Percentiles rank a stretch among this genome's conserved stretches.
Conservation (phyloP, 2,797 vertebrate species). For the Aeoliscus strigatus region DNA sequence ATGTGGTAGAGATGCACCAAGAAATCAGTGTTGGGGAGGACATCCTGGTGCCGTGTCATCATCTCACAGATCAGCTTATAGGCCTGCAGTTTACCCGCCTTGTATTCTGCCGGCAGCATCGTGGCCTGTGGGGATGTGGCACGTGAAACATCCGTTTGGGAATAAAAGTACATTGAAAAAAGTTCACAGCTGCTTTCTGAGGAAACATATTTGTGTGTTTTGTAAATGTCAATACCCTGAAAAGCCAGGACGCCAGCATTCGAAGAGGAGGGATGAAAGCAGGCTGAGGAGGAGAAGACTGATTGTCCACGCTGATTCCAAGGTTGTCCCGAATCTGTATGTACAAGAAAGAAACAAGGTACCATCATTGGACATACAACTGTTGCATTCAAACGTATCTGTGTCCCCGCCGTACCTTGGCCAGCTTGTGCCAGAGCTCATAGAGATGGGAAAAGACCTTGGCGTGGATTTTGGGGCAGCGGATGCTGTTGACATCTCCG, state of each 20-base stretch:
- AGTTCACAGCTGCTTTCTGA: no score
- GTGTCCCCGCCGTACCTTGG: conserved; percentile 78
- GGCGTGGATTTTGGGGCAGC: conserved; percentile 90
- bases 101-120: conserved; percentile 86
- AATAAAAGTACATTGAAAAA: no score
- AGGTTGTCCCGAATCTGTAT: conserved; percentile 95
- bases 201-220: no score
- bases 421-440: conserved; percentile 95
- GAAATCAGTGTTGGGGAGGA: conserved; percentile 92
- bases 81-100: conserved; percentile 91
- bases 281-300: conserved; percentile 87
- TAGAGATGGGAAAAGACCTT: conserved; percentile 90
- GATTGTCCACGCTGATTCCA: conserved; percentile 91
- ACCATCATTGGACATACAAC: background rate
- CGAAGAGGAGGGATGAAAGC: conserved; percentile 91
- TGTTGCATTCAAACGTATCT: background rate
- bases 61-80: conserved; percentile 95
- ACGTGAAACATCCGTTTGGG: no score
- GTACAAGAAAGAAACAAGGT: background rate
- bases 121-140: conserved; percentile 83
- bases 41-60: conserved; percentile 96
- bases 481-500: conserved; percentile 93
- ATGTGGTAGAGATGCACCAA: conserved; percentile 92
- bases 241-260: conserved; percentile 97
- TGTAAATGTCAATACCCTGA: conserved; percentile 84